Evolutionary conservation across 2,888 invertebrate genomes (phyloP).

Genomic region (Apamea crenata): DNA sequence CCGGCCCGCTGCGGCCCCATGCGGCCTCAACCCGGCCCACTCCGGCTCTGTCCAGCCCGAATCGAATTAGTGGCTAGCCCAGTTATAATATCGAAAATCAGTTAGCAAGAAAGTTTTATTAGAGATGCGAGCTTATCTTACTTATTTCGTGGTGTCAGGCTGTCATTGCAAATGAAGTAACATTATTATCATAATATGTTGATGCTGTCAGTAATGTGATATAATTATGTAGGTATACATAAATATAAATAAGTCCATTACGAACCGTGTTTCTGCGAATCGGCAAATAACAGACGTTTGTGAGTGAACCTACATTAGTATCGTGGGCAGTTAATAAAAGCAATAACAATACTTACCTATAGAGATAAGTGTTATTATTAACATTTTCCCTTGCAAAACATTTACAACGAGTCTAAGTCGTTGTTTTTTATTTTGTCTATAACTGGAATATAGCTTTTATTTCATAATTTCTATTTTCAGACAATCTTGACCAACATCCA

Average conservation of each 20-base stretch:
- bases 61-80: slow-evolving; percentile 53
- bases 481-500: neutral
- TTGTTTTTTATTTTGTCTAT: neutral
- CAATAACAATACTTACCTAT: too few relatives aligned
- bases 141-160: neutral
- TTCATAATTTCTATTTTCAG: neutral
- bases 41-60: slow-evolving; percentile 15
- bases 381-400: neutral
- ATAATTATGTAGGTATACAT: too few relatives aligned
- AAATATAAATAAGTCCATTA: slow-evolving; percentile 52
- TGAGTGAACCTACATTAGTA: neutral
- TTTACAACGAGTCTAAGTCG: neutral
- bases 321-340: too few relatives aligned
- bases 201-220: slow-evolving; percentile 22
- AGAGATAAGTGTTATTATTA: neutral
- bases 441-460: neutral
- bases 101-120: slow-evolving; percentile 48
- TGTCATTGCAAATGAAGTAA: slow-evolving; percentile 37
- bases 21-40: slow-evolving; percentile 1
- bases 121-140: slow-evolving; percentile 14
- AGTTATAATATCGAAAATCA: slow-evolving; percentile 59
- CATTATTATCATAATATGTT: slow-evolving; percentile 42
- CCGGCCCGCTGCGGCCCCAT: slow-evolving; percentile 22
- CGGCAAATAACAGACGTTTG: slow-evolving; percentile 10
- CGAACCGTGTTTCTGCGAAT: slow-evolving; percentile 13